Percentiles rank a stretch among this genome's conserved stretches.
phyloP scores from a whole-genome alignment of 2,888 invertebrate genomes.

The Acrobasis consociella region DNA sequence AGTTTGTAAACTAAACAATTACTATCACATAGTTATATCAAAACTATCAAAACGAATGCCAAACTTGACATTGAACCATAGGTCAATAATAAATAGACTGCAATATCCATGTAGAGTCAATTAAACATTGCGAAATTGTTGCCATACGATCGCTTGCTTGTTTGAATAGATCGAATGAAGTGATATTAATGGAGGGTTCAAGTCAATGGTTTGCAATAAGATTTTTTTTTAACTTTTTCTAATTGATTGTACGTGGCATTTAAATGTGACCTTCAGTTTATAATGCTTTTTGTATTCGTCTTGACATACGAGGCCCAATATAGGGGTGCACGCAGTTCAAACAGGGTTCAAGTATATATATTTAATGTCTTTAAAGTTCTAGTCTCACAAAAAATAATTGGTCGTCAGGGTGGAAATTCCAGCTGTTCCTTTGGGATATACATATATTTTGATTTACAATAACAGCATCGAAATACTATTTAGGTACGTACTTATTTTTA shows the following conservation, averaged over 20 bases:
- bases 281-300: not conserved
- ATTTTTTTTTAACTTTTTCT: not conserved
- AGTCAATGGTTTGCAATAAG: not conserved
- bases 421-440: too few relatives aligned
- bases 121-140: constrained; percentile 32
- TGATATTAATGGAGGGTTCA: constrained; percentile 4
- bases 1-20: constrained; percentile 1
- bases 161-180: constrained; percentile 1
- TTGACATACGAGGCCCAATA: not conserved
- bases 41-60: constrained; percentile 32
- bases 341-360: too few relatives aligned
- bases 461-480: too few relatives aligned
- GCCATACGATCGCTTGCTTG: constrained; percentile 1
- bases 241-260: not conserved
- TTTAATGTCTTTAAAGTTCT: too few relatives aligned
- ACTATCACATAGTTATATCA: constrained; percentile 13
- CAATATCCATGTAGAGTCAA: constrained; percentile 30
- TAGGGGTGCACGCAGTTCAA: too few relatives aligned
- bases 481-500: too few relatives aligned
- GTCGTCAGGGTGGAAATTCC: too few relatives aligned
- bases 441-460: too few relatives aligned
- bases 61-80: constrained; percentile 48
- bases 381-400: too few relatives aligned
- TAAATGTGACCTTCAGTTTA: not conserved
- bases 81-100: constrained; percentile 36